Evolutionary conservation across 2,888 invertebrate genomes (phyloP), one percentile per base, ranked within the genome.

Genomic region (Cancer borealis): DNA sequence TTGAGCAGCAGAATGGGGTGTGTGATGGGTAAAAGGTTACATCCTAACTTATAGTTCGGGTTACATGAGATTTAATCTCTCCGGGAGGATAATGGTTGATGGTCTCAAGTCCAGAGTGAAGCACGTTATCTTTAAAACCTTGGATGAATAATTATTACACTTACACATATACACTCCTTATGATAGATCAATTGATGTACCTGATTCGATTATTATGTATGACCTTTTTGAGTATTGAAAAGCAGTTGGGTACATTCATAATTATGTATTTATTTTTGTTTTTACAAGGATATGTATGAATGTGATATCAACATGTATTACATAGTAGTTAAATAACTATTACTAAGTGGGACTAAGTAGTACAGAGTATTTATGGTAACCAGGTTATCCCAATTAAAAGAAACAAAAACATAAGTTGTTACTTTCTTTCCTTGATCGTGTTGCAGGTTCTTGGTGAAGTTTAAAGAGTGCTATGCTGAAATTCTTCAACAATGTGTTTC

Each of bases 351-450:
- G 66, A 66, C 21, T 21, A n/a, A 21, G 66, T 66, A 66, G 66
- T 66, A 66, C 66, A 66, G 66, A 66, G n/a, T 66, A 66, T 66
- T 66, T 66, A 89, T 89, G 46, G 46, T 89, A 89, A 89, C 30
- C n/a, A 46, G 12, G 47, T 49, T 89, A 49, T 89, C 21, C 4
- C 47, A 21, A 45, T 46, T 46, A 89, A 89, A 49, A 17, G 46
- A 14, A 10, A 84, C 84, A 84, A 39, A 39, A 88, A 14, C 8
- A 12, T 14, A 30, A 21, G 4, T 39, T 87, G 54, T 14, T 54
- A 1, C 54, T 66, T n/a, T 66, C 66, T n/a, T 66, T 66, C 54
- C 54, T 54, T 54, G 14, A 5, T n/a, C 66, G 21, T 66, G n/a
- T n/a, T 66, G 17, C 66, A 66, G 6, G 66, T 6, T 66, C n/a